Percentiles rank a stretch among this genome's conserved stretches.
Evolutionary conservation across 2,888 invertebrate species (phyloP).

Genomic region (Cistogaster globosa): DNA sequence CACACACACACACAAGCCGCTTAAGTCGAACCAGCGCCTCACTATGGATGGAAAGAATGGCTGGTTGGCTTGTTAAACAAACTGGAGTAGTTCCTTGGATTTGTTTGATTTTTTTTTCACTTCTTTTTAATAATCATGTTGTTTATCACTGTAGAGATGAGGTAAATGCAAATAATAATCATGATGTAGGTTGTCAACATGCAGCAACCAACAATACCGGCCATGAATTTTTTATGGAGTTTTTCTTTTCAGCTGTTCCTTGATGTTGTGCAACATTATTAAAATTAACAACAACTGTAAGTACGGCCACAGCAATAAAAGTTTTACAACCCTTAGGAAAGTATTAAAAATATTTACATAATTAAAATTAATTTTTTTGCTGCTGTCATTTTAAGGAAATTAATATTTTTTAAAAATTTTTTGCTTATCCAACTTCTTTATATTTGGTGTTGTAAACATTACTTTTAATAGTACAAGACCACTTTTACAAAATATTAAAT

Average conservation of each 20-base stretch:
- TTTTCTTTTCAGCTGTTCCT: slow-evolving; percentile 13
- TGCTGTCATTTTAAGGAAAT: too few relatives aligned
- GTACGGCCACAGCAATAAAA: not conserved
- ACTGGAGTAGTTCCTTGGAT: slow-evolving; percentile 22
- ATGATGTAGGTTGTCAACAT: slow-evolving; percentile 58
- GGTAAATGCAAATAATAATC: slow-evolving; percentile 31
- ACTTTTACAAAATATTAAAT: slow-evolving; percentile 27
- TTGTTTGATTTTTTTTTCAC: slow-evolving; percentile 12
- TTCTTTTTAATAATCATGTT: slow-evolving; percentile 43
- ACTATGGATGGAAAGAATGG: slow-evolving; percentile 12
- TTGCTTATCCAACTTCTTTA: too few relatives aligned
- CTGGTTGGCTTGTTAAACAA: slow-evolving; percentile 28
- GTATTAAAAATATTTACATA: too few relatives aligned
- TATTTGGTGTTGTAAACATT: not conserved
- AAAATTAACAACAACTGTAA: not conserved
- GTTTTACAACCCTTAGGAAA: too few relatives aligned
- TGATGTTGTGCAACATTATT: not conserved
- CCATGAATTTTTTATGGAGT: slow-evolving; percentile 20
- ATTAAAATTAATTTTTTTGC: too few relatives aligned
- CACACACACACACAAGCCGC: slow-evolving; percentile 28
- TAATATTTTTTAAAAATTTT: too few relatives aligned
- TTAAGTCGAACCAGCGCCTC: not conserved
- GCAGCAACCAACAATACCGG: slow-evolving; percentile 30
- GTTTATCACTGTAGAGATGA: slow-evolving; percentile 3
- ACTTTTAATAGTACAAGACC: slow-evolving; percentile 35